A percentile compares a stretch with the other conserved stretches of the same genome.
These are phyloP conservation scores for Ooceraea biroi DNA, from an alignment of 1,140 invertebrate species.

Conservation along the genomic window DNA sequence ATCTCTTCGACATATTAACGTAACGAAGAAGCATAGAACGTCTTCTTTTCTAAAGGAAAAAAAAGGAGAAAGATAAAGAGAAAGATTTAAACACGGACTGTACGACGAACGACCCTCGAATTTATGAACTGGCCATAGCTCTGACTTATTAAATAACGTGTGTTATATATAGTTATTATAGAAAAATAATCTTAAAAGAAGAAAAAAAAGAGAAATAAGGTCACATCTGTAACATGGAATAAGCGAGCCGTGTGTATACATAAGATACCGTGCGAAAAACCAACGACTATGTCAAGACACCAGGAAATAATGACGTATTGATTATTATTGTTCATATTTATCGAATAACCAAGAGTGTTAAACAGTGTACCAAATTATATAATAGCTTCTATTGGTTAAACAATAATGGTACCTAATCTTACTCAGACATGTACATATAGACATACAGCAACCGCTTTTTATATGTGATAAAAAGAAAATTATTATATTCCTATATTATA, in stretches of 20 bases:
- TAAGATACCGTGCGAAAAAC: conserved; percentile 70
- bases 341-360: conserved; percentile 72
- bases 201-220: conserved; percentile 66
- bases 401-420: conserved; percentile 82
- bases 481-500: conserved; percentile 85
- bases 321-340: conserved; percentile 76
- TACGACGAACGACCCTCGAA: conserved; percentile 66
- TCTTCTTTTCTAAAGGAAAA: conserved; percentile 29
- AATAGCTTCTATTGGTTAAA: conserved; percentile 79
- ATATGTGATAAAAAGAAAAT: conserved; percentile 84
- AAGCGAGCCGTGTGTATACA: conserved; percentile 71
- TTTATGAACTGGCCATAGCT: conserved; percentile 78
- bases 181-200: conserved; percentile 74
- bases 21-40: conserved; percentile 6
- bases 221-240: conserved; percentile 66
- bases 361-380: conserved; percentile 79
- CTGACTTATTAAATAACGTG: conserved; percentile 78
- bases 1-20: conserved; percentile 23
- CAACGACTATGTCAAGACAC: conserved; percentile 74
- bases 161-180: conserved; percentile 78
- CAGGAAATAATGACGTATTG: conserved; percentile 74
- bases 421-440: conserved; percentile 83
- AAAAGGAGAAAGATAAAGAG: conserved; percentile 40
- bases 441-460: conserved; percentile 82
- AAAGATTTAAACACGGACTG: background rate